Evolutionary conservation across 2,113 vertebrate species (phyloP), one percentile per base, ranked within the genome.

Genomic region (Hemichromis elongatus): DNA sequence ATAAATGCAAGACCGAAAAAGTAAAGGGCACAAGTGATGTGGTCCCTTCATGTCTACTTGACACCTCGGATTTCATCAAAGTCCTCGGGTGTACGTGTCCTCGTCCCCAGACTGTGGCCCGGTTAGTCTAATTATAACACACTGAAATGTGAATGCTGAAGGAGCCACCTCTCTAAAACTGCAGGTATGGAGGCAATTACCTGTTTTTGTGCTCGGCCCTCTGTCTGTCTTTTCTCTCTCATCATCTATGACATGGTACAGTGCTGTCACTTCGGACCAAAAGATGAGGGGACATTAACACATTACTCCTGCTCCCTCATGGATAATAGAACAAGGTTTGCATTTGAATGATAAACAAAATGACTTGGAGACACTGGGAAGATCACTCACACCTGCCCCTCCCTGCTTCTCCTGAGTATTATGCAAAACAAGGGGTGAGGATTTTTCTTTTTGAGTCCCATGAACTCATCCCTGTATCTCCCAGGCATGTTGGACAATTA

Each of bases 291-390:
- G 91, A 94, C 94, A 94, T 96, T 94, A 95, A 89, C 88, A 91
- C 95, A 90, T 95, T 94, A 94, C 92, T 92, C 83, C 92, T 14
- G 30, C 83, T 88, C 88, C 92, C 95, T 96, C 95, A 96, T 96
- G 95, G 95, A 96, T 96, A 95, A 96, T 96, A 93, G 95, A 96
- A 95, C 95, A 96, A 92, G 95, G 92, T 95, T 93, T 95, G 92
- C 92, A 94, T 95, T 96, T 95, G 94, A 96, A 96, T 96, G 94
- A 95, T 96, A 94, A 96, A 96, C 96, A 96, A 95, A 95, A 95
- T 94, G 94, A 95, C 94, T 95, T 90, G 90, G 87, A 96, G 94
- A 95, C 94, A 94, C 85, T 85, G 56, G 86, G 56, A 92, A 93
- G 93, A 96, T 95, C 93, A 92, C 87, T 93, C 70, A 80, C 83